These are phyloP conservation scores for Drosophila baimaii DNA, from an alignment of 1,140 invertebrate genomes.

Conservation along the genomic window DNA sequence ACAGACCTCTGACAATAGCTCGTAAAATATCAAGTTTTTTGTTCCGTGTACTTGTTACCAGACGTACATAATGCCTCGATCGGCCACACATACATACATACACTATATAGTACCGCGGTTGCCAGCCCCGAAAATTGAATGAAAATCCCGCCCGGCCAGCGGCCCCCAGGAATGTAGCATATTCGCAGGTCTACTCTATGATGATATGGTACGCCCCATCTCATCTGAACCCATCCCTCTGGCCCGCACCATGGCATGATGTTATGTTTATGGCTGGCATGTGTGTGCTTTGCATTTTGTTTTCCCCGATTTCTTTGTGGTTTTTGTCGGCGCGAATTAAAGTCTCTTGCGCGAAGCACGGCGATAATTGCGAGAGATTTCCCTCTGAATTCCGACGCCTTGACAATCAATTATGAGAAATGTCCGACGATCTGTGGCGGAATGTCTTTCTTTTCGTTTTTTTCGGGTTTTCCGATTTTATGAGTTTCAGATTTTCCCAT, in stretches of 20 bases:
- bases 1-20: conserved; percentile 15
- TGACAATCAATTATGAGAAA: conserved; percentile 77
- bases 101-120: conserved; percentile 16
- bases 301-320: conserved; percentile 55
- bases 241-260: not conserved
- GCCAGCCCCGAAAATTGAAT: conserved; percentile 70
- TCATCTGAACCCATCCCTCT: not conserved
- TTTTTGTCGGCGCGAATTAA: conserved; percentile 65
- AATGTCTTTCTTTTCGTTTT: conserved; percentile 31
- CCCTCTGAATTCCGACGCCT: conserved; percentile 57
- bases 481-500: not conserved
- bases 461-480: conserved; percentile 1
- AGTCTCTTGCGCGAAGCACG: conserved; percentile 46
- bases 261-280: conserved; percentile 31
- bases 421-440: conserved; percentile 26
- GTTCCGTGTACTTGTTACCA: conserved; percentile 30
- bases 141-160: conserved; percentile 60
- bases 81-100: not conserved
- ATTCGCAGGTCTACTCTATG: conserved; percentile 59
- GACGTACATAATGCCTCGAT: conserved; percentile 46
- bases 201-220: conserved; percentile 30
- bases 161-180: conserved; percentile 74
- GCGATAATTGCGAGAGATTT: conserved; percentile 70
- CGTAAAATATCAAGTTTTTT: conserved; percentile 24
- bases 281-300: conserved; percentile 27